Conservation (phyloP, 2,888 invertebrate species). For the Prostheceraeus crozeri region DNA sequence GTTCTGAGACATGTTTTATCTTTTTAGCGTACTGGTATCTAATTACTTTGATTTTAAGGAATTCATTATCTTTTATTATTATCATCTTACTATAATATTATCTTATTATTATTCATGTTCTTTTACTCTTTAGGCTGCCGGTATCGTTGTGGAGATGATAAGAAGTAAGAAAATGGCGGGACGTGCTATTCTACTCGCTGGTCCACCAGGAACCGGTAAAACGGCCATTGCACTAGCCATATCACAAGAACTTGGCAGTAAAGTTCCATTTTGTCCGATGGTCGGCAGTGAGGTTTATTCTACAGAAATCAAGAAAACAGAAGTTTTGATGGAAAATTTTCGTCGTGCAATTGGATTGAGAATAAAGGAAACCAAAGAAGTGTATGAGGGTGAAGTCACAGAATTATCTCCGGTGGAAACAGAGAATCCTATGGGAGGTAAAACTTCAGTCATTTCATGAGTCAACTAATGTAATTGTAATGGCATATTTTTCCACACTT, state of each 20-base stretch:
- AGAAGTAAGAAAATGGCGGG: constrained; percentile 95
- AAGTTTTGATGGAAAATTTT: constrained; percentile 98
- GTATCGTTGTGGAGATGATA: constrained; percentile 91
- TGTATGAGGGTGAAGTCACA: constrained; percentile 97
- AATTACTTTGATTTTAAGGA: too few species aligned
- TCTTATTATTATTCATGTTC: neutral
- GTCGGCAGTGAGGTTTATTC: constrained; percentile 76
- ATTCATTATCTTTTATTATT: too few species aligned
- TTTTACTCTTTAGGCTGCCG: constrained; percentile 69
- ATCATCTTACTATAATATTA: neutral
- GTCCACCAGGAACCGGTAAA: constrained; percentile 91
- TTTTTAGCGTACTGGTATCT: too few species aligned
- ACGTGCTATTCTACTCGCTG: constrained; percentile 82
- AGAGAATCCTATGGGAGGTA: constrained; percentile 86
- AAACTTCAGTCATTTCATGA: constrained; percentile 38
- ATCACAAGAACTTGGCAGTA: constrained; percentile 91
- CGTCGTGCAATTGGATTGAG: constrained; percentile 73
- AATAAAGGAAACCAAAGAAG: constrained; percentile 84
- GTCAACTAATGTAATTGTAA: neutral
- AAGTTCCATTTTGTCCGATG: constrained; percentile 66
- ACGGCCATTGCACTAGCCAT: constrained; percentile 96
- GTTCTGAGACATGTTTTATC: too few species aligned
- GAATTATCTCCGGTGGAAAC: constrained; percentile 95
- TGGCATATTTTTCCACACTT: neutral
- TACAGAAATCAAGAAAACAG: constrained; percentile 96